Conservation (phyloP, 2,113 vertebrate genomes). For the Epinephelus cyanopodus region DNA sequence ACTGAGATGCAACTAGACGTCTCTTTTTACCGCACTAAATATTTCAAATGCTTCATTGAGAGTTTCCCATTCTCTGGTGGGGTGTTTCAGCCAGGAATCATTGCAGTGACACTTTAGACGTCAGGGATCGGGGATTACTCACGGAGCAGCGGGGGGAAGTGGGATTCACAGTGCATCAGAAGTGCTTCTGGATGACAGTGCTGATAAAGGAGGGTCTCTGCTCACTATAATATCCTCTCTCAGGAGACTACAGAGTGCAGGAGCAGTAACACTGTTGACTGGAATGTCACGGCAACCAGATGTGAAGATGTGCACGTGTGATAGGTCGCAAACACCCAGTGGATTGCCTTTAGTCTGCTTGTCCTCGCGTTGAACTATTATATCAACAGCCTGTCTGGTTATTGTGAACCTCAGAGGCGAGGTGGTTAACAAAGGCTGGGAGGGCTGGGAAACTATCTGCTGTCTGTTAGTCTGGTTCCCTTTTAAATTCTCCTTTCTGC, state of each 20-base stretch:
- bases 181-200: constrained; percentile 29
- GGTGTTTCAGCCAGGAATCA: constrained; percentile 22
- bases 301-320: neutral
- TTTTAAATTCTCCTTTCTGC: neutral
- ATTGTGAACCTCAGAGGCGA: neutral
- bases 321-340: neutral
- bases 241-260: constrained; percentile 21
- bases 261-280: constrained; percentile 10
- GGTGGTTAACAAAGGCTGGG: constrained; percentile 28
- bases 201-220: constrained; percentile 24
- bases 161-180: constrained; percentile 12
- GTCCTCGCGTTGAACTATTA: constrained; percentile 7
- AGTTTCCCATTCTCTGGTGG: constrained; percentile 9
- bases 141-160: neutral
- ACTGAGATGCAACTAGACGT: constrained; percentile 53
- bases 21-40: constrained; percentile 46
- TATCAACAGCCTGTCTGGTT: constrained; percentile 37
- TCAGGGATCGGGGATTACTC: constrained; percentile 28
- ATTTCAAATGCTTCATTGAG: constrained; percentile 56
- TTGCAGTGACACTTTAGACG: constrained; percentile 21
- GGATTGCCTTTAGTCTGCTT: constrained; percentile 10
- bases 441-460: constrained; percentile 14
- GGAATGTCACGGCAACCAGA: constrained; percentile 31
- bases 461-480: neutral
- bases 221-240: constrained; percentile 12